Conservation (phyloP, 2,113 vertebrate species). For the Bujurquina vittata region DNA sequence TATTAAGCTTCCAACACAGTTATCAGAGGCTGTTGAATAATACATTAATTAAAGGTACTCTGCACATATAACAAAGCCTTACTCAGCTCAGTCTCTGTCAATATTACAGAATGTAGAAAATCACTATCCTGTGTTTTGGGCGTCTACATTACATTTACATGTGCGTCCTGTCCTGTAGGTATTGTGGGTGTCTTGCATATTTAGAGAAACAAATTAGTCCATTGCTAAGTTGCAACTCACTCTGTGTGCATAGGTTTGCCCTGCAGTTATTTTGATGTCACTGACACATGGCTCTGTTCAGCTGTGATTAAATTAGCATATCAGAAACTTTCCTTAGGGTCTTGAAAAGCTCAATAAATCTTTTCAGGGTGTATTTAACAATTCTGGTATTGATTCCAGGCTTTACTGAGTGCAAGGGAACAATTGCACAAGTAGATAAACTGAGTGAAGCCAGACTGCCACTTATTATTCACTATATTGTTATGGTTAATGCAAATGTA, state of each 20-base stretch:
- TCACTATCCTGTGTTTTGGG: background rate
- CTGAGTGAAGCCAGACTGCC: background rate
- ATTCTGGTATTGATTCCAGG: constrained; percentile 48
- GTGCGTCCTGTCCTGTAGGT: background rate
- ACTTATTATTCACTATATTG: background rate
- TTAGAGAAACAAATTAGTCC: constrained; percentile 3
- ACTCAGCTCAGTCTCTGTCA: background rate
- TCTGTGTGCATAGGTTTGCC: constrained; percentile 13
- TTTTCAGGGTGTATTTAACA: constrained; percentile 48
- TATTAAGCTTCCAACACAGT: background rate
- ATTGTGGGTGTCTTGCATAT: background rate
- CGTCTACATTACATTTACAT: background rate
- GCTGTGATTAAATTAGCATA: constrained; percentile 63
- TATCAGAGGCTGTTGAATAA: no score
- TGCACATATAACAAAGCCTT: background rate
- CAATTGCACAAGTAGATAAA: constrained; percentile 17
- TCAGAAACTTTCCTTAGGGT: constrained; percentile 49
- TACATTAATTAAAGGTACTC: no score
- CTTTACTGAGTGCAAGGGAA: background rate
- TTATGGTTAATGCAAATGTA: background rate
- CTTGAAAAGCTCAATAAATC: constrained; percentile 33
- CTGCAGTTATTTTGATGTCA: constrained; percentile 44
- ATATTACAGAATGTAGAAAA: background rate
- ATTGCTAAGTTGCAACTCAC: constrained; percentile 7
- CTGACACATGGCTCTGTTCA: constrained; percentile 37